Base-by-base conservation (phyloP, 2,113 vertebrate species). In the Geothlypis trichas region DNA sequence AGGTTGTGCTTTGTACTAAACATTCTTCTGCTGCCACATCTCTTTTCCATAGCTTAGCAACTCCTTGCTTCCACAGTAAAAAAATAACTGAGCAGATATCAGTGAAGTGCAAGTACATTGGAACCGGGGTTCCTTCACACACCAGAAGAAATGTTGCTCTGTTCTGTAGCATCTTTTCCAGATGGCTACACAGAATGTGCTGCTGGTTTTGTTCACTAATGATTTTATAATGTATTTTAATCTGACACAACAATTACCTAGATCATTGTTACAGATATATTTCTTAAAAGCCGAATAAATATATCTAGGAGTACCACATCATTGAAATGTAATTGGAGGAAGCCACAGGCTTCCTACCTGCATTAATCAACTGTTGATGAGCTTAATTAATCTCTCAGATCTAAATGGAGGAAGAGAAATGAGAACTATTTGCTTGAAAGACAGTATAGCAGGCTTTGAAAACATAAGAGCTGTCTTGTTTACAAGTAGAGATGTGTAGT, bases 371-470 rank as follows among this genome's bases (percentile, higher is more conserved):
- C 79, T 67, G 55, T 71, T 96, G 92, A 96, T 90, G 68, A 95
- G 93, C 85, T 93, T 96, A 96, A 94, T 96, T 97, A 96, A 94
- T 95, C 95, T 96, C 79, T 85, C 67, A 83, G 59, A 96, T 96
- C 84, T 96, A 97, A 96, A 90, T 77, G 55, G 84, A 81, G 67
- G 67, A 87, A 85, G 82, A 93, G 84, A 91, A 96, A 96, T 77
- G 67, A 90, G 90, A 90, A 61, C 86, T 86, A 80, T 93, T 96
- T 96, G 41, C 82, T 86, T 94, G 78, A 93, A 94, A 91, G 90
- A 46, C 65, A 61, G 62, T 73, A 51, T 52, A 61, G 52, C 42
- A 55, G 57, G 51, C 63, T 93, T 91, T 94, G 85, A 91, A 94
- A 95, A 77, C 15, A 18, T 85, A 33, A 83, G 47, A 92, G 54